A percentile compares a stretch with the other conserved stretches of the same genome.
Evolutionary conservation across 2,888 invertebrate genomes (phyloP).

Genomic region (Pseudeuparius sepicola): DNA sequence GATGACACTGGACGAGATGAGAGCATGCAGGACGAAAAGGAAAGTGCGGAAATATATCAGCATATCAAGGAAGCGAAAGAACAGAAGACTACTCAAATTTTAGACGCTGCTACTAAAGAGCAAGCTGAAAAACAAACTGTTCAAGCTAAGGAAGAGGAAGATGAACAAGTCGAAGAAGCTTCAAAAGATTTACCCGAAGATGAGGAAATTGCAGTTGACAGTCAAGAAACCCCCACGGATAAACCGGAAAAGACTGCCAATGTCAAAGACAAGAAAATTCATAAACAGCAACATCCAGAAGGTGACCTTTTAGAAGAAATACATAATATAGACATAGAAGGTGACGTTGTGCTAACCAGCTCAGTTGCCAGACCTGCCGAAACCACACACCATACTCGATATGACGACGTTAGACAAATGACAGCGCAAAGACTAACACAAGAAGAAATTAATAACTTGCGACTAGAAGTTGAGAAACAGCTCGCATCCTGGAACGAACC

Average conservation of each 20-base stretch:
- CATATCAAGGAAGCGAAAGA: conserved; percentile 74
- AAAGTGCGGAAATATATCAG: conserved; percentile 54
- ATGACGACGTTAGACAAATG: conserved; percentile 27
- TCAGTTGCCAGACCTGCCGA: conserved; percentile 59
- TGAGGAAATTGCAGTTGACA: conserved; percentile 34
- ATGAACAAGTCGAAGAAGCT: conserved; percentile 49
- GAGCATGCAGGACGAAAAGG: conserved; percentile 42
- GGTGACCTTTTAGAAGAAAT: conserved; percentile 34
- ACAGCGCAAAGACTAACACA: conserved; percentile 27
- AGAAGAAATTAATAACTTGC: conserved; percentile 39
- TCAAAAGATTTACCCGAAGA: conserved; percentile 36
- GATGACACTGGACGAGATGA: conserved; percentile 39
- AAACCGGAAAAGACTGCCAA: conserved; percentile 42
- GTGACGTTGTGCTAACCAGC: conserved; percentile 58
- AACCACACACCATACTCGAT: conserved; percentile 65
- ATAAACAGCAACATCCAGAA: conserved; percentile 39
- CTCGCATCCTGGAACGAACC: conserved; percentile 43
- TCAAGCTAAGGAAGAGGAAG: conserved; percentile 45
- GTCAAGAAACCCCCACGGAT: conserved; percentile 30
- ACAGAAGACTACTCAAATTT: conserved; percentile 60
- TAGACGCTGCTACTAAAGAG: conserved; percentile 73
- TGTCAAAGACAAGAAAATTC: conserved; percentile 35
- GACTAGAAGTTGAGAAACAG: conserved; percentile 43
- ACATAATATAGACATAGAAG: conserved; percentile 57
- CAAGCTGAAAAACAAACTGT: conserved; percentile 62